A percentile compares a stretch with the other conserved stretches of the same genome.
phyloP scores from a whole-genome alignment of 1,140 invertebrate species.

The Proctacanthus coquilletti region DNA sequence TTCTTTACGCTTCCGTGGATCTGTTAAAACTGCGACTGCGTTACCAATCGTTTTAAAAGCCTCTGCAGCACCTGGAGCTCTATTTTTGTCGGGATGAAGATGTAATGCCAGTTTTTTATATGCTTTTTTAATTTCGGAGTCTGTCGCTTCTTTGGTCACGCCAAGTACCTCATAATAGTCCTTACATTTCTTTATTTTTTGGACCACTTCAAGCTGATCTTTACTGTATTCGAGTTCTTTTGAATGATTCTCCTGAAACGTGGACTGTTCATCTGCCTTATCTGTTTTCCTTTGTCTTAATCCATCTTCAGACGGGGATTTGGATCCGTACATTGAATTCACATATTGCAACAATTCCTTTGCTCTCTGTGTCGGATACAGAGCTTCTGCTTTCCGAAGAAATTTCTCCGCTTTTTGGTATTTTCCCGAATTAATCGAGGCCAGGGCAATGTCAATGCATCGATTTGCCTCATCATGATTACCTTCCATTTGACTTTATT shows the following conservation, averaged over 20 bases:
- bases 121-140: slow-evolving; percentile 87
- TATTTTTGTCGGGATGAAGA: slow-evolving; percentile 98
- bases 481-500: too few relatives aligned
- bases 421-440: slow-evolving; percentile 52
- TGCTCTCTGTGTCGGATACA: slow-evolving; percentile 64
- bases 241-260: too few relatives aligned
- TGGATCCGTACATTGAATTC: slow-evolving; percentile 11
- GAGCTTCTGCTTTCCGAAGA: slow-evolving; percentile 60
- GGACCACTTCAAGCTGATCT: slow-evolving; percentile 43
- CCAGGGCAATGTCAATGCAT: slow-evolving; percentile 68
- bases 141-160: slow-evolving; percentile 78
- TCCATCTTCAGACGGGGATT: slow-evolving; percentile 10
- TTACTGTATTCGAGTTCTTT: slow-evolving; percentile 32
- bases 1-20: slow-evolving; percentile 80
- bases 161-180: slow-evolving; percentile 96
- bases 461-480: slow-evolving; percentile 81
- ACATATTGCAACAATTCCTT: slow-evolving; percentile 8
- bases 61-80: slow-evolving; percentile 85
- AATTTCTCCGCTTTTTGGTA: slow-evolving; percentile 74
- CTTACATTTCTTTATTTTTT: slow-evolving; percentile 52
- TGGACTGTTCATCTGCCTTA: too few relatives aligned
- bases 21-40: slow-evolving; percentile 85
- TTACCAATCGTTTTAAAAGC: slow-evolving; percentile 90
- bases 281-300: slow-evolving; percentile 6
- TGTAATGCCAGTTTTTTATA: slow-evolving; percentile 92